Conservation (phyloP, 2,888 invertebrate genomes). For the Euproctis similis region DNA sequence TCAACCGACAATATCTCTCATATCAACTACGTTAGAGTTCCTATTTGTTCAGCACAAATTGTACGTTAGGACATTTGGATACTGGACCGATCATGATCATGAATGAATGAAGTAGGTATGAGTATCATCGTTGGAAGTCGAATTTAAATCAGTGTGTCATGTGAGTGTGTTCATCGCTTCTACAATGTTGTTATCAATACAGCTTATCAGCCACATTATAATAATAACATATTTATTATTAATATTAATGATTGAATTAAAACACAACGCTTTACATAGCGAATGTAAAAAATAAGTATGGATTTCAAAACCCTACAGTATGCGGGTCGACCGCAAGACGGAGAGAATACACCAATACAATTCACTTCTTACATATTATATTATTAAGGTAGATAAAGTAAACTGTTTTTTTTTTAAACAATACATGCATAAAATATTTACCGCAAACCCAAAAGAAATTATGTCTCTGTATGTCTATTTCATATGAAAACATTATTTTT, state of each 20-base stretch:
- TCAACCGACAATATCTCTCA: conserved; percentile 38
- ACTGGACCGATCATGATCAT: conserved; percentile 48
- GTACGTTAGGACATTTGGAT: conserved; percentile 47
- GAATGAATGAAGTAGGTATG: conserved; percentile 74
- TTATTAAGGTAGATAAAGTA: too few species aligned
- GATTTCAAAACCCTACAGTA: conserved; percentile 38
- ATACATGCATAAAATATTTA: conserved; percentile 66
- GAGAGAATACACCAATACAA: conserved; percentile 38
- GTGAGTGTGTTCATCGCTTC: conserved; percentile 33
- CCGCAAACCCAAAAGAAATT: too few species aligned
- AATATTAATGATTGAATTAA: conserved; percentile 4
- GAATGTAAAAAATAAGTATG: conserved; percentile 35
- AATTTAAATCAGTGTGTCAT: conserved; percentile 40
- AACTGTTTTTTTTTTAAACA: conserved; percentile 55
- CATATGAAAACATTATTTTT: too few species aligned
- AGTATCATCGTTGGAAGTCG: conserved; percentile 64
- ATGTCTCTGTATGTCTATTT: too few species aligned
- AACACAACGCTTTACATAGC: too few species aligned
- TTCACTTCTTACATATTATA: conserved; percentile 33
- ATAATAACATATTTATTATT: too few species aligned
- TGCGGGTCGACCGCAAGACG: conserved; percentile 69
- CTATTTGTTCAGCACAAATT: conserved; percentile 37
- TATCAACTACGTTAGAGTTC: conserved; percentile 43
- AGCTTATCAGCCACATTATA: conserved; percentile 7
- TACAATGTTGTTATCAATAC: conserved; percentile 36